phyloP scores from a whole-genome alignment of 2,888 invertebrate genomes.

The Eueremaeus valkanovi region DNA sequence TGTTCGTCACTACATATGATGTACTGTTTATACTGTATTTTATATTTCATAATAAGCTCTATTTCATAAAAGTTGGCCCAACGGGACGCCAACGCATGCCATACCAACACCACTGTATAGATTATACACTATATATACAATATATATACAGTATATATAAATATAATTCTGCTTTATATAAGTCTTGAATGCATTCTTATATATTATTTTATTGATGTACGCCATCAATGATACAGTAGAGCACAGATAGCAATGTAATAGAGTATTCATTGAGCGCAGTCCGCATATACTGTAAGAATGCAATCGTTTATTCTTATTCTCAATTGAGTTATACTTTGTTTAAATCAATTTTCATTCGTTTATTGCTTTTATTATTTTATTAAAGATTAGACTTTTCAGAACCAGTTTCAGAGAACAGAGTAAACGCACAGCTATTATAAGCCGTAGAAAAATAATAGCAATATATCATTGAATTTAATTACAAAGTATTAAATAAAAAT shows the following conservation, averaged over 20 bases:
- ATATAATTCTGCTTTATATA: not conserved
- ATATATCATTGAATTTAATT: constrained; percentile 36
- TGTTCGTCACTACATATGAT: constrained; percentile 34
- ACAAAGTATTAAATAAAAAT: constrained; percentile 35
- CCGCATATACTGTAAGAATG: not conserved
- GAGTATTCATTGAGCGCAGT: not conserved
- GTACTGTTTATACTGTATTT: constrained; percentile 27
- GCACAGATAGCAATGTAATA: constrained; percentile 3
- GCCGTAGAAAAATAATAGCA: constrained; percentile 9
- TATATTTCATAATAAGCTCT: constrained; percentile 31
- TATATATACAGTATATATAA: no score
- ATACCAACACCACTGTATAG: constrained; percentile 1
- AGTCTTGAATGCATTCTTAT: not conserved
- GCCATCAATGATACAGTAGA: not conserved
- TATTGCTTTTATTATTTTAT: no score
- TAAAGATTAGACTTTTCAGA: not conserved
- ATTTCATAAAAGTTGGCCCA: constrained; percentile 30
- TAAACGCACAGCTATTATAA: not conserved
- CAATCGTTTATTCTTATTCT: no score
- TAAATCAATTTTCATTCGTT: not conserved
- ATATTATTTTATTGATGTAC: not conserved
- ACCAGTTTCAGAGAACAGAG: not conserved
- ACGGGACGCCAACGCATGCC: constrained; percentile 25
- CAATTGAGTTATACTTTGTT: no score
- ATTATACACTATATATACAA: not conserved